Evolutionary conservation across 1,140 invertebrate species (phyloP).

Genomic region (Ceratoteleas bidentatus): DNA sequence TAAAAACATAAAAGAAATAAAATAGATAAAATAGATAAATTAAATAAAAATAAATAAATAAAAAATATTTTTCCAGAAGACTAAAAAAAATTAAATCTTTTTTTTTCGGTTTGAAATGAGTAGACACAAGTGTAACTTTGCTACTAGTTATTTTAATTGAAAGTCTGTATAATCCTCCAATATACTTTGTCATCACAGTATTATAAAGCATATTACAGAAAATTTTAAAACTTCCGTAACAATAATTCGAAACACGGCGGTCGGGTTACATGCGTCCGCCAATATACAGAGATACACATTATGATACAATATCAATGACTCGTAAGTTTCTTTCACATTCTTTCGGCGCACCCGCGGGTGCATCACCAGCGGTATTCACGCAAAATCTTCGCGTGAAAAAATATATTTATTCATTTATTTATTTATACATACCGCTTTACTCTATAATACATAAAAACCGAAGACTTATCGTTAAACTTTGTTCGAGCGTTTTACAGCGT

Average conservation of each 20-base stretch:
- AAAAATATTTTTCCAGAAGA: too few species aligned
- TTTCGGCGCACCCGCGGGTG: conserved; percentile 35
- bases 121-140: conserved; percentile 32
- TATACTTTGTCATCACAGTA: conserved; percentile 67
- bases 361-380: conserved; percentile 37
- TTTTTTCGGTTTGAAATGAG: background rate
- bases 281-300: conserved; percentile 65
- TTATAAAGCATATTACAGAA: conserved; percentile 68
- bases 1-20: too few species aligned
- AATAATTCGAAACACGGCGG: conserved; percentile 55
- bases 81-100: too few species aligned
- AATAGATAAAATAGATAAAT: too few species aligned
- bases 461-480: conserved; percentile 60
- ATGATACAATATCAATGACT: conserved; percentile 64
- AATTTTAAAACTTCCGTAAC: conserved; percentile 64
- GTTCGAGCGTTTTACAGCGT: conserved; percentile 60
- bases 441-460: conserved; percentile 57
- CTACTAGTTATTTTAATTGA: conserved; percentile 65
- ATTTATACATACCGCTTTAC: conserved; percentile 21
- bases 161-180: conserved; percentile 62
- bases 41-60: too few species aligned
- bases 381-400: conserved; percentile 49
- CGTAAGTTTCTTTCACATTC: conserved; percentile 49
- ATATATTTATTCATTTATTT: conserved; percentile 48
- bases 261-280: conserved; percentile 53